These are phyloP conservation scores for Melanostigma gelatinosum DNA, from an alignment of 2,113 vertebrate species.

Conservation along the genomic window DNA sequence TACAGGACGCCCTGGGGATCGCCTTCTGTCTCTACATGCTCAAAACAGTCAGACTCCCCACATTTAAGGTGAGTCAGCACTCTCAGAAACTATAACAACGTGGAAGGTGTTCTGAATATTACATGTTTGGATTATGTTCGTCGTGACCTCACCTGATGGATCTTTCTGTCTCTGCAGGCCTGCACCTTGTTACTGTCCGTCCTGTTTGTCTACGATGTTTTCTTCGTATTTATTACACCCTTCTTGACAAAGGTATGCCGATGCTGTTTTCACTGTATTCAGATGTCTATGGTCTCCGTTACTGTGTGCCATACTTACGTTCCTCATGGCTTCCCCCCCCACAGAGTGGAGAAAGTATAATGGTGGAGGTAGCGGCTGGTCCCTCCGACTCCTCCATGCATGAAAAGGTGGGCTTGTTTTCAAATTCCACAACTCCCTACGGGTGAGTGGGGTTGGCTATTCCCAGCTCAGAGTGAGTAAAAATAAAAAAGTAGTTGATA, in stretches of 20 bases:
- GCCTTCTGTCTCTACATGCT: slow-evolving; percentile 97
- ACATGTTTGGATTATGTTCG: neutral
- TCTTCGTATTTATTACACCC: slow-evolving; percentile 97
- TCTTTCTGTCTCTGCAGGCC: slow-evolving; percentile 81
- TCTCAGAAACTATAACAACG: neutral
- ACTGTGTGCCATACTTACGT: neutral
- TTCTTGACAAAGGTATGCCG: slow-evolving; percentile 90
- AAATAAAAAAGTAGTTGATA: neutral
- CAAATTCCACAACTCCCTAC: neutral
- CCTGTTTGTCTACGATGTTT: slow-evolving; percentile 95
- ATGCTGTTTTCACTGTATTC: neutral
- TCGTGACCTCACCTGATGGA: neutral
- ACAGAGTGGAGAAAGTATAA: slow-evolving; percentile 95
- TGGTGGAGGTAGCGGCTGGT: slow-evolving; percentile 97
- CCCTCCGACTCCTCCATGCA: slow-evolving; percentile 91
- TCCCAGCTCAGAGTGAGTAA: neutral
- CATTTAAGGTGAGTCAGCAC: slow-evolving; percentile 88
- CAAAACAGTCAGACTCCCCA: slow-evolving; percentile 93
- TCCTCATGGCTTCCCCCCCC: neutral
- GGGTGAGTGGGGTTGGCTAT: neutral
- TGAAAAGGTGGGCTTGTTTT: slow-evolving; percentile 88
- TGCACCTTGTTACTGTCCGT: slow-evolving; percentile 93
- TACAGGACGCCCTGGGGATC: slow-evolving; percentile 94
- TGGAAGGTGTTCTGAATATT: neutral
- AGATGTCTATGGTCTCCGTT: neutral